phyloP scores from a whole-genome alignment of 2,797 vertebrate species.

The Hybognathus amarus region DNA sequence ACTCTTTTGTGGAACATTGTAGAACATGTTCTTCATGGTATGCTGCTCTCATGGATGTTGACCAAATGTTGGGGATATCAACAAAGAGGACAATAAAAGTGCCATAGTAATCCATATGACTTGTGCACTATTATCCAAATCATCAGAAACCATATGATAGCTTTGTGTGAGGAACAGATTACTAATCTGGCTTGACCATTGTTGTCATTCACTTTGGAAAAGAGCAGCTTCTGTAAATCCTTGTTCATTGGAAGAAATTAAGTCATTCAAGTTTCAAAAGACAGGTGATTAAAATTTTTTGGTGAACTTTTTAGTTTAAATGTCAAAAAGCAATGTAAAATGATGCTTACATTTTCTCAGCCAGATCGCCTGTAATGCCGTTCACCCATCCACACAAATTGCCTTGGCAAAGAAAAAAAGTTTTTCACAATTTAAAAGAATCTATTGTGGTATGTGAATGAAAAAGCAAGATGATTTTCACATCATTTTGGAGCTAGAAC shows the following conservation, averaged over 20 bases:
- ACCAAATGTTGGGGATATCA: background rate
- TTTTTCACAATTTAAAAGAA: too few species aligned
- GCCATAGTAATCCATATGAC: background rate
- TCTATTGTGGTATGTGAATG: too few species aligned
- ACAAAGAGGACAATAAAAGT: background rate
- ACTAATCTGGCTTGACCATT: background rate
- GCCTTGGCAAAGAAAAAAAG: too few species aligned
- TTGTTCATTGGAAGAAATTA: background rate
- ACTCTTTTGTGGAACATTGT: background rate
- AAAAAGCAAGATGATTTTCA: too few species aligned
- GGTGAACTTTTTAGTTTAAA: background rate
- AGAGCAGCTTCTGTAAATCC: background rate
- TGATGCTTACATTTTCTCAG: background rate
- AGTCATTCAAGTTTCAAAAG: background rate
- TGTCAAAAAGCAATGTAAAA: conserved; percentile 19
- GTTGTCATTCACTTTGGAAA: background rate
- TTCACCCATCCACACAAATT: too few species aligned
- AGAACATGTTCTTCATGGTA: background rate
- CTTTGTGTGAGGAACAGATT: background rate
- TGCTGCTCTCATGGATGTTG: background rate
- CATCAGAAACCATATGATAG: background rate
- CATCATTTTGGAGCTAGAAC: too few species aligned
- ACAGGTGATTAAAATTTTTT: too few species aligned
- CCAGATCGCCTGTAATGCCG: too few species aligned
- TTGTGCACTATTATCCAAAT: background rate